Conservation (phyloP, 2,113 vertebrate genomes). For the Mesembrinibis cayennensis region DNA sequence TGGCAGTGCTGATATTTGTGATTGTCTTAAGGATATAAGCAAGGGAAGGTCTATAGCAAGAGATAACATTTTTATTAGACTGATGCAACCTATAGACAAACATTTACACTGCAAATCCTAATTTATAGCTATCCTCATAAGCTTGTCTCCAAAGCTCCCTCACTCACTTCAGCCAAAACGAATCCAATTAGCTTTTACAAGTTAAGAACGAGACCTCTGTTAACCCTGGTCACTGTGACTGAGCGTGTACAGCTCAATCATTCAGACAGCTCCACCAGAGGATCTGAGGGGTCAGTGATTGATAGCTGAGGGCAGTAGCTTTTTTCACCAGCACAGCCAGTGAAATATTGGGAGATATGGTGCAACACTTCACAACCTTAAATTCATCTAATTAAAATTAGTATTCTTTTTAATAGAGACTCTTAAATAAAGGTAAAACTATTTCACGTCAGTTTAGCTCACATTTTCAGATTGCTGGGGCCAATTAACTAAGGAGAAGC, state of each 20-base stretch:
- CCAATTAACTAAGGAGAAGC: neutral
- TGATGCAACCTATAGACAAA: neutral
- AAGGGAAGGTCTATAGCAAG: neutral
- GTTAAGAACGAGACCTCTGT: neutral
- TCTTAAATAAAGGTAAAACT: neutral
- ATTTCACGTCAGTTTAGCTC: neutral
- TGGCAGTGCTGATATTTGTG: neutral
- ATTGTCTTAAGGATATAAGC: neutral
- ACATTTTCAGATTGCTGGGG: neutral
- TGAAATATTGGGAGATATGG: neutral
- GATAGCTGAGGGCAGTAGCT: neutral
- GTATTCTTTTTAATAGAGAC: neutral
- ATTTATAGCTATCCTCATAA: neutral
- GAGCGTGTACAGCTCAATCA: neutral
- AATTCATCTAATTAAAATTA: neutral
- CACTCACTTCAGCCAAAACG: neutral
- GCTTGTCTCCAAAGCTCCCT: neutral
- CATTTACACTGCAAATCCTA: neutral
- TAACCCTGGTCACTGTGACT: neutral
- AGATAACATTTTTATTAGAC: neutral
- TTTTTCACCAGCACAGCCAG: neutral
- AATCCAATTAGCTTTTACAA: slow-evolving; percentile 21
- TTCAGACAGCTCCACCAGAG: neutral
- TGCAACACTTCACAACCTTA: neutral
- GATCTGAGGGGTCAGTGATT: neutral